Evolutionary conservation across 2,888 invertebrate species (phyloP).

Genomic region (Sabellastarte sp.): DNA sequence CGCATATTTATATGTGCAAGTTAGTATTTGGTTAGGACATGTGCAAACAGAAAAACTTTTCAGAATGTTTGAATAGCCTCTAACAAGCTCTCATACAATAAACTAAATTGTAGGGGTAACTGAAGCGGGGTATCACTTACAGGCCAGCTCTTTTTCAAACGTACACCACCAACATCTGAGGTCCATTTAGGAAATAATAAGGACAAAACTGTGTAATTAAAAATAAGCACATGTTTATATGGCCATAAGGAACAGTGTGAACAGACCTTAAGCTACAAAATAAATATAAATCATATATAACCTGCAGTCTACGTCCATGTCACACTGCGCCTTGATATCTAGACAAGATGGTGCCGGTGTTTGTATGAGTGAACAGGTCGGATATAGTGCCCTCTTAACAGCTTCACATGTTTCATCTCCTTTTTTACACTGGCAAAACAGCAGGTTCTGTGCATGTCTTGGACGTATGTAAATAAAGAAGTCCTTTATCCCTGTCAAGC

Average conservation of each 20-base stretch:
- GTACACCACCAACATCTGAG: too few species aligned
- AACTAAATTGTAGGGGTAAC: too few species aligned
- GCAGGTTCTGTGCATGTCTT: conserved; percentile 19
- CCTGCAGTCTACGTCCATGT: conserved; percentile 82
- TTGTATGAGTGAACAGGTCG: conserved; percentile 79
- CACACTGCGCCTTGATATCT: conserved; percentile 78
- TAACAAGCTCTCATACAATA: too few species aligned
- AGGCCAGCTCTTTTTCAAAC: too few species aligned
- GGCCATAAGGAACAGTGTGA: too few species aligned
- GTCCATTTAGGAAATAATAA: too few species aligned
- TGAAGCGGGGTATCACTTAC: too few species aligned
- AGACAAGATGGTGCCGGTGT: conserved; percentile 83
- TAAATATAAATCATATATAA: conserved; percentile 58
- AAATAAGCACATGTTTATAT: not conserved
- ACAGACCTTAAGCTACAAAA: not conserved
- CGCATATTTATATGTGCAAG: too few species aligned
- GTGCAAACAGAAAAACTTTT: too few species aligned
- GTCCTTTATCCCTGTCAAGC: conserved; percentile 12
- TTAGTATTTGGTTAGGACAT: too few species aligned
- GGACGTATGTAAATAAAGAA: conserved; percentile 8
- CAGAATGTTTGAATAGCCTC: too few species aligned
- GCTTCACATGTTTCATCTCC: conserved; percentile 79
- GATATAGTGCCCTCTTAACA: conserved; percentile 86
- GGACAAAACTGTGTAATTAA: too few species aligned
- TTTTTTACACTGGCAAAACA: conserved; percentile 24